These are phyloP conservation scores for Amia ocellicauda DNA, from an alignment of 2,113 vertebrate species.

Conservation along the genomic window DNA sequence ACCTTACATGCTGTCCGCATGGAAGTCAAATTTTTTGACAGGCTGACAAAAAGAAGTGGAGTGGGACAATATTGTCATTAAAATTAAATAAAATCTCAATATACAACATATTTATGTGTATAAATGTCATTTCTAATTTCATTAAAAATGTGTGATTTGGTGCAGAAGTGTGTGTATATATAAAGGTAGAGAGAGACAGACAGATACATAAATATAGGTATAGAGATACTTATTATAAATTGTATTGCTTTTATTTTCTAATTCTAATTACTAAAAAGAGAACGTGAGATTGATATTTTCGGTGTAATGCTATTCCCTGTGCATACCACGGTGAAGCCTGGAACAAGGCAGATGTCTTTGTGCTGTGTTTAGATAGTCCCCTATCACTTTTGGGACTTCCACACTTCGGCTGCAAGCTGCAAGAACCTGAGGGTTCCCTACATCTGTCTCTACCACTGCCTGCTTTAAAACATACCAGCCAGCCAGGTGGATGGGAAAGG, in stretches of 20 bases:
- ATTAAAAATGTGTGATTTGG: too few species aligned
- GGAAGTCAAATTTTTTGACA: constrained; percentile 40
- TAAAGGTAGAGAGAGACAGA: too few species aligned
- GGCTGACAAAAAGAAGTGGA: constrained; percentile 34
- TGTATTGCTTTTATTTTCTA: too few species aligned
- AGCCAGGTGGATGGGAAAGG: neutral
- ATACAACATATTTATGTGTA: too few species aligned
- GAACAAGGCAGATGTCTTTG: neutral
- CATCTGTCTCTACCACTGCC: neutral
- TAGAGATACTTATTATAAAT: too few species aligned
- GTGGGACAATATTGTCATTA: constrained; percentile 19
- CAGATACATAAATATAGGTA: too few species aligned
- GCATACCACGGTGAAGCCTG: neutral
- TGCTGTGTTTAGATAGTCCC: neutral
- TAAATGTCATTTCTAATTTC: too few species aligned
- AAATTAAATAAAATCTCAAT: too few species aligned
- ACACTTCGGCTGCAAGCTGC: neutral
- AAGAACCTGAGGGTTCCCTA: neutral
- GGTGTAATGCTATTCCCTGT: too few species aligned
- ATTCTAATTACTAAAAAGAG: too few species aligned
- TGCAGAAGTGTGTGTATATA: too few species aligned
- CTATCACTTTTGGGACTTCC: neutral
- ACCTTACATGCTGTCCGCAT: constrained; percentile 48
- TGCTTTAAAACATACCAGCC: neutral
- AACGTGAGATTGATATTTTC: too few species aligned